Base-by-base conservation (phyloP, 2,113 vertebrate species). In the Larimichthys crocea region DNA sequence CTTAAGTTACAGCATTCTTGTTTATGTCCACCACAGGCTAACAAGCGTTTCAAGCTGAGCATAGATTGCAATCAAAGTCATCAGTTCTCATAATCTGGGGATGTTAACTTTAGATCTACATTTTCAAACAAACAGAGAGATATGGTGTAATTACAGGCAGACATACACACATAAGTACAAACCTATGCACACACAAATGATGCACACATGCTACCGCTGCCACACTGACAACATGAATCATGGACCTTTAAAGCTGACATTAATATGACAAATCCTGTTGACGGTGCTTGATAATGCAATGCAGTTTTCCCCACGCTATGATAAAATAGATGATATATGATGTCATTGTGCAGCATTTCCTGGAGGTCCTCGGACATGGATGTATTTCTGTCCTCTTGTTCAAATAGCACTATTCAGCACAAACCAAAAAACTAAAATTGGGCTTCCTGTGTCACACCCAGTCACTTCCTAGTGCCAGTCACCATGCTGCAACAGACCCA, bases 321-420 rank as follows among this genome's bases (percentile, higher is more conserved):
- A 65, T 74, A 62, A 69, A 72, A 60, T 24, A 31, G 12, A 10
- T 42, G 20, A 72, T 64, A 3, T 66, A 40, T 69, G 24, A 24
- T 52, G 73, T 82, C 55, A 84, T 74, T 85, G 74, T 74, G 62
- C 15, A 52, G 42, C 24, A 73, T 76, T 90, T 89, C 71, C 84
- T 86, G 31, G 67, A 70, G 9, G 40, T 80, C 29, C 44, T 79
- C 62, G 17, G 26, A 78, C 24, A 16, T 62, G 15, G 1, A 66
- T 80, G 42, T 87, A 86, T 89, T 87, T 90, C 46, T 68, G 75
- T 79, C 22, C 15, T 26, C 15, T 79, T 77, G 19, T 82, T 84
- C 60, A 76, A 84, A 88, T 44, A 65, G 42, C 19, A 44, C 48
- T 11, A 61, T 50, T 74, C 20, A 68, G 24, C 48, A 60, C 62